Base-by-base conservation (phyloP, 92 coral and sea anemone genomes). In the Desmophyllum pertusum region DNA sequence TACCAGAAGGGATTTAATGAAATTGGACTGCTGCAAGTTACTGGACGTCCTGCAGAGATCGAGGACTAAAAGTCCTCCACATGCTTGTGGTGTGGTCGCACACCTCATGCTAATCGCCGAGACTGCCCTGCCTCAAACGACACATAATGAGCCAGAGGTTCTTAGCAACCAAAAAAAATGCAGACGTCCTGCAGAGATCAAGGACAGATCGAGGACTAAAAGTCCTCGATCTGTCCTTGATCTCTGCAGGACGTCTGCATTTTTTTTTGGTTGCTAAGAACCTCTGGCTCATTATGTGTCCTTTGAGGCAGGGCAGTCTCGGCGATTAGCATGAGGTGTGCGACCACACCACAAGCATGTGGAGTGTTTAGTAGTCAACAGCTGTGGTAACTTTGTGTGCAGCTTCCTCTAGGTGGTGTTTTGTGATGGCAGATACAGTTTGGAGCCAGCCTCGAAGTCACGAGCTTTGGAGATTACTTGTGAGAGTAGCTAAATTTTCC, bases 61-160 rank as follows among this genome's bases (percentile, higher is more conserved):
- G n/a, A n/a, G n/a, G n/a, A n/a, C n/a, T n/a, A n/a, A n/a, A n/a
- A n/a, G n/a, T n/a, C n/a, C 10, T 10, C 67, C 11, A 61, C 21
- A 3, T 57, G 65, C 30, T 27, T 18, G 5, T 57, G 30, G 65
- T 57, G 65, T 57, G 65, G 65, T 4, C 23, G 30, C 1, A 50
- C 86, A 21, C 42, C 81, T 35, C 85, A 86, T 39, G 45, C 45
- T 3, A 41, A 74, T 29, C 81, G 89, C 69, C 66, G 85, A 25
- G 89, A 80, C 29, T 86, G 85, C 37, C 89, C 89, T 23, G 89
- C 81, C 0, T 55, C 39, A 5, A 79, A 86, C 70, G 80, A 72
- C 59, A 43, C 50, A n/a, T n/a, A n/a, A n/a, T n/a, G n/a, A n/a
- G n/a, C n/a, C n/a, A n/a, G n/a, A n/a, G n/a, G n/a, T n/a, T n/a